Evolutionary conservation across 2,888 invertebrate species (phyloP).

Genomic region (Stenodera caucasica): DNA sequence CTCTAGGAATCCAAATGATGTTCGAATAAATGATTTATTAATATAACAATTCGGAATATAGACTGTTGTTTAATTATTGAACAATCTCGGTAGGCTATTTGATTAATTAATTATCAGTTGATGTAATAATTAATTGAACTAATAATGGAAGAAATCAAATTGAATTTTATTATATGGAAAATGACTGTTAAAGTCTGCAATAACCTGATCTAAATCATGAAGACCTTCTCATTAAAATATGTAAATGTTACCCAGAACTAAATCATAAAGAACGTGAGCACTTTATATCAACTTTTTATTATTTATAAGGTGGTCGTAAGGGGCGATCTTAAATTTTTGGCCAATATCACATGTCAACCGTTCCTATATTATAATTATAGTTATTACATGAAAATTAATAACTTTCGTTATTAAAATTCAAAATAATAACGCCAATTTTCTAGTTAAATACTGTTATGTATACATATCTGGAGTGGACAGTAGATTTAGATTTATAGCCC

Average conservation of each 20-base stretch:
- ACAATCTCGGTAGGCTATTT: no score
- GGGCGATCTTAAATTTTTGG: background rate
- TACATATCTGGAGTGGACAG: constrained; percentile 3
- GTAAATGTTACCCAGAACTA: constrained; percentile 49
- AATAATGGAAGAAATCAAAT: no score
- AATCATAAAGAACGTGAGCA: constrained; percentile 48
- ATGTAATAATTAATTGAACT: no score
- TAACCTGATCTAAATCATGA: constrained; percentile 42
- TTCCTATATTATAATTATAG: background rate
- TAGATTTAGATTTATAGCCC: constrained; percentile 8
- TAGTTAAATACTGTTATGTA: background rate
- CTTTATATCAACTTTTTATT: constrained; percentile 44
- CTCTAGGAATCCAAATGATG: no score
- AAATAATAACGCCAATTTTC: no score
- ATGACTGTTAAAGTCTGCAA: constrained; percentile 17
- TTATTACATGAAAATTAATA: background rate
- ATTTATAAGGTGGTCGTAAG: constrained; percentile 29
- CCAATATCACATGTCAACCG: background rate
- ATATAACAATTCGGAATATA: no score
- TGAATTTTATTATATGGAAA: no score
- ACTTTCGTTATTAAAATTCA: no score
- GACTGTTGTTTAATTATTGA: no score
- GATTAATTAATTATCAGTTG: no score
- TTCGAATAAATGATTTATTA: no score
- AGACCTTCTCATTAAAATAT: constrained; percentile 50